A percentile compares a stretch with the other conserved stretches of the same genome.
phyloP scores from a whole-genome alignment of 1,140 invertebrate genomes.

The Drosophila busckii region DNA sequence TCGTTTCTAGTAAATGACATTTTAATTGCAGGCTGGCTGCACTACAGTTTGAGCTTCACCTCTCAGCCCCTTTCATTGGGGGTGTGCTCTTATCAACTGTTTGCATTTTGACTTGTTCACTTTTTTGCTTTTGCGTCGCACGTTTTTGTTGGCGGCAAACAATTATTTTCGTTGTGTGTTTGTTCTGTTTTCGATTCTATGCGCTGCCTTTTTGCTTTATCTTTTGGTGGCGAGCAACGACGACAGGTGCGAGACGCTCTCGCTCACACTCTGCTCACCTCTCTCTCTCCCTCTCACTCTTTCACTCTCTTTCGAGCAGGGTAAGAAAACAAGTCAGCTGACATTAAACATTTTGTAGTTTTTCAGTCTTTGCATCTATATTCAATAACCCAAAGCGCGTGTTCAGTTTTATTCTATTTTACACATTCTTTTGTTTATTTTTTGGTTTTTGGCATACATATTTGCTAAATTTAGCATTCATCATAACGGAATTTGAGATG shows the following conservation, averaged over 20 bases:
- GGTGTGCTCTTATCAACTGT: slow-evolving; percentile 21
- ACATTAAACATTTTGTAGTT: slow-evolving; percentile 48
- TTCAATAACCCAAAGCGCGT: no score
- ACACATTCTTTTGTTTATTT: slow-evolving; percentile 13
- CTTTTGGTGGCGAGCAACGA: slow-evolving; percentile 4
- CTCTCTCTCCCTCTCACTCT: no score
- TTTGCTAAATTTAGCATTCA: slow-evolving; percentile 58
- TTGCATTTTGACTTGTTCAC: slow-evolving; percentile 16
- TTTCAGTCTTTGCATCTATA: not conserved
- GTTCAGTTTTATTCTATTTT: slow-evolving; percentile 3
- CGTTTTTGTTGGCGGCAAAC: slow-evolving; percentile 46
- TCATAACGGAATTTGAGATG: slow-evolving; percentile 61
- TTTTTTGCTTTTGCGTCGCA: slow-evolving; percentile 40
- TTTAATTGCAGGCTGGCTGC: no score
- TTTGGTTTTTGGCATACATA: slow-evolving; percentile 10
- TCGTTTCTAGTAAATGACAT: slow-evolving; percentile 34
- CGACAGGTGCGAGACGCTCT: slow-evolving; percentile 33
- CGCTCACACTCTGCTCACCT: no score
- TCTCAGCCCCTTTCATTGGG: no score
- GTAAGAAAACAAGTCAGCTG: slow-evolving; percentile 56
- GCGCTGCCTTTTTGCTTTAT: slow-evolving; percentile 24
- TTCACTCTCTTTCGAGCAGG: slow-evolving; percentile 13
- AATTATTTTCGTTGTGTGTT: slow-evolving; percentile 34
- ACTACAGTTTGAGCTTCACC: no score
- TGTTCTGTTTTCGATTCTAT: no score